These are phyloP conservation scores for Oncorhynchus masou DNA, from an alignment of 2,113 vertebrate genomes.

Conservation along the genomic window DNA sequence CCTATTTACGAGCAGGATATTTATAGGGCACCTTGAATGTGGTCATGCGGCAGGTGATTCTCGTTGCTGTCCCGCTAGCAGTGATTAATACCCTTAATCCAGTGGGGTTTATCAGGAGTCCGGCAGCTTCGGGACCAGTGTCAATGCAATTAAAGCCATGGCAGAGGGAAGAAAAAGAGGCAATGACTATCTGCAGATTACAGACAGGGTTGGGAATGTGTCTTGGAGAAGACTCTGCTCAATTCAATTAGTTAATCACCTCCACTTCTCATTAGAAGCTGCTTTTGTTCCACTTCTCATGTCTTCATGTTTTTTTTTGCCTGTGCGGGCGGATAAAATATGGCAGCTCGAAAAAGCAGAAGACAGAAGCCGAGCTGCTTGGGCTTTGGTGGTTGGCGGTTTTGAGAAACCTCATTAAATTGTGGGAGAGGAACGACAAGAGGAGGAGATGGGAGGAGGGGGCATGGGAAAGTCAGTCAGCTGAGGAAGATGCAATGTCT, in stretches of 20 bases:
- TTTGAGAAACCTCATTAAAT: constrained; percentile 54
- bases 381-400: neutral
- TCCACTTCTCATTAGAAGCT: constrained; percentile 64
- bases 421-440: neutral
- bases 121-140: constrained; percentile 49
- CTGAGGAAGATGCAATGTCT: constrained; percentile 29
- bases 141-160: constrained; percentile 60
- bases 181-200: constrained; percentile 58
- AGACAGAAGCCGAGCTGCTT: neutral
- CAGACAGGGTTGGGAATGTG: constrained; percentile 46
- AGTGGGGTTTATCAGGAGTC: constrained; percentile 59
- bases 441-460: constrained; percentile 2
- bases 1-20: constrained; percentile 49
- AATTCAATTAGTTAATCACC: constrained; percentile 69
- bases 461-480: constrained; percentile 40
- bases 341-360: constrained; percentile 28
- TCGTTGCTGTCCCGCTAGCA: constrained; percentile 6
- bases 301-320: neutral
- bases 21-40: constrained; percentile 54
- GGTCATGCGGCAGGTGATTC: constrained; percentile 57
- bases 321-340: constrained; percentile 56
- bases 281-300: constrained; percentile 59
- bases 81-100: constrained; percentile 61
- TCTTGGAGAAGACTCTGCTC: constrained; percentile 41
- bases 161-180: constrained; percentile 31